Evolutionary conservation across 2,113 vertebrate species (phyloP).

Genomic region (Benitochromis conjunctus): DNA sequence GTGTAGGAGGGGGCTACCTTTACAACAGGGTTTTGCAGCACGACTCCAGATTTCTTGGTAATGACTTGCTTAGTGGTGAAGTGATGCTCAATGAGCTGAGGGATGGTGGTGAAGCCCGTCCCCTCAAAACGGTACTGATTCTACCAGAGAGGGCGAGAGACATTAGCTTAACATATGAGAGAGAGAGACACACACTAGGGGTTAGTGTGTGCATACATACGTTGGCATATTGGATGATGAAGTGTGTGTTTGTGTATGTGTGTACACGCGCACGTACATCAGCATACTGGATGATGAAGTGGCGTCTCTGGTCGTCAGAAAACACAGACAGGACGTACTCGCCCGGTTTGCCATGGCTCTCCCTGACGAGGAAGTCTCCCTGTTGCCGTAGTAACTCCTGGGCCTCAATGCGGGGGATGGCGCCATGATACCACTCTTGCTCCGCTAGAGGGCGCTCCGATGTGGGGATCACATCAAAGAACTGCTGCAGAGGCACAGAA

Average conservation of each 20-base stretch:
- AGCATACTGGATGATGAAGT: constrained; percentile 98
- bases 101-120: constrained; percentile 91
- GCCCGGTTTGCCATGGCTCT: constrained; percentile 97
- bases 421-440: constrained; percentile 97
- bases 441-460: constrained; percentile 91
- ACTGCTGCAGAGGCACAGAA: constrained; percentile 63
- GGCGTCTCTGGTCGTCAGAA: constrained; percentile 90
- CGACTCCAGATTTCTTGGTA: constrained; percentile 96
- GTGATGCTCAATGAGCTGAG: constrained; percentile 95
- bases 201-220: background rate
- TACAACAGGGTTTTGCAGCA: constrained; percentile 88
- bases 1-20: constrained; percentile 75
- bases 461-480: constrained; percentile 85
- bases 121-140: constrained; percentile 95
- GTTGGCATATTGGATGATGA: background rate
- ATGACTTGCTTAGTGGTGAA: constrained; percentile 93
- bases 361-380: constrained; percentile 96
- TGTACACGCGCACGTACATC: constrained; percentile 76
- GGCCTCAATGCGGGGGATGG: constrained; percentile 93
- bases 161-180: background rate
- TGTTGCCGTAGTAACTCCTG: constrained; percentile 93
- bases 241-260: background rate
- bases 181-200: background rate
- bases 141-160: constrained; percentile 54
- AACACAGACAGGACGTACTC: constrained; percentile 99